Conservation (phyloP, 2,113 vertebrate genomes). For the Scolopax mira region DNA sequence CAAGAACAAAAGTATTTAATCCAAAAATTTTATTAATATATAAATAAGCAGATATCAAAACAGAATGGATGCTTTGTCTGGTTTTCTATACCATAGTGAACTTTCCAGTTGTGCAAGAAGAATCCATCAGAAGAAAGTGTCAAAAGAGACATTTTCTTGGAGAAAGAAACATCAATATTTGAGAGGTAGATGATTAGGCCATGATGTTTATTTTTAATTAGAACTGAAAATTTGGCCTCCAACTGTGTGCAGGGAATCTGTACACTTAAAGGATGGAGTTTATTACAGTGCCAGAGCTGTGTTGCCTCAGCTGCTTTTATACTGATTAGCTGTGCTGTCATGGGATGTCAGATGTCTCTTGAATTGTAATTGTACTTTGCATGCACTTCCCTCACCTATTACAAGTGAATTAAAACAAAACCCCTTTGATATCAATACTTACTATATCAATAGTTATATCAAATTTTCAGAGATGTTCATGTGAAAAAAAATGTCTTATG, state of each 20-base stretch:
- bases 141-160: background rate
- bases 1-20: background rate
- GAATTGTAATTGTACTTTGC: background rate
- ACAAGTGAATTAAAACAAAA: background rate
- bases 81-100: background rate
- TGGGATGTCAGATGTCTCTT: background rate
- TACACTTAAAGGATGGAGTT: background rate
- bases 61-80: background rate
- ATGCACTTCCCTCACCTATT: background rate
- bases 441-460: background rate
- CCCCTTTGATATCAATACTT: background rate
- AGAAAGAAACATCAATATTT: background rate
- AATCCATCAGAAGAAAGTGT: background rate
- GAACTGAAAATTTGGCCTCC: background rate
- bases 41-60: background rate
- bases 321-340: background rate
- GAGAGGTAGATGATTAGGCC: background rate
- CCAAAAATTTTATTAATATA: background rate
- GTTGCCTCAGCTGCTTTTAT: background rate
- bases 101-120: background rate
- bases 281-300: background rate
- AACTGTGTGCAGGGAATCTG: background rate
- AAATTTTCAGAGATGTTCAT: background rate
- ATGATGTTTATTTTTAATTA: constrained; percentile 36
- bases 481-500: too few relatives aligned